phyloP scores from a whole-genome alignment of 2,113 vertebrate genomes.

The Blennius ocellaris region DNA sequence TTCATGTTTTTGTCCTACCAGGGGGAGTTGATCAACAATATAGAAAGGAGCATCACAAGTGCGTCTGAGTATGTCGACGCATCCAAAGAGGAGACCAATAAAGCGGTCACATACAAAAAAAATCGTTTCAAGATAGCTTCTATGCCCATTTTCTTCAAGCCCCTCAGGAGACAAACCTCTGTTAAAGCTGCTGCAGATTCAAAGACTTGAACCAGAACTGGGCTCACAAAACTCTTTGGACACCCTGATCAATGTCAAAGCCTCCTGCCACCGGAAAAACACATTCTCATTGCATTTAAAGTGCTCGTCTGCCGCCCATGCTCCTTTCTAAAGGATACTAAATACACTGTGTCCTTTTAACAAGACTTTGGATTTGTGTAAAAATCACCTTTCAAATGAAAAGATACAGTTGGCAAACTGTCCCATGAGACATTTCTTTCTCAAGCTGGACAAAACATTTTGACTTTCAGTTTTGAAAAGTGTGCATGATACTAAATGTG shows the following conservation, averaged over 20 bases:
- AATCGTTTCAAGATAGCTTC: constrained; percentile 86
- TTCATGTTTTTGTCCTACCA: constrained; percentile 56
- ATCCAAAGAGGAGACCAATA: constrained; percentile 86
- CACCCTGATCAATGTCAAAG: constrained; percentile 16
- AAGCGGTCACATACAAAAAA: constrained; percentile 88
- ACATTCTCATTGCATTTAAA: constrained; percentile 1
- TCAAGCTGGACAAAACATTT: too few species aligned
- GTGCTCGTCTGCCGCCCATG: background rate
- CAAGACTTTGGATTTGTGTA: background rate
- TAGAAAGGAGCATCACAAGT: constrained; percentile 88
- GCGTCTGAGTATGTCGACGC: constrained; percentile 84
- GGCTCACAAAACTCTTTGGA: constrained; percentile 30
- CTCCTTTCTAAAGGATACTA: background rate
- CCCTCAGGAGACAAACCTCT: constrained; percentile 54
- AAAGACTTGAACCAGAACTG: constrained; percentile 17
- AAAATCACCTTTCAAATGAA: background rate
- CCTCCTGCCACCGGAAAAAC: background rate
- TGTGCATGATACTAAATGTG: background rate
- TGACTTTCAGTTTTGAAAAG: background rate
- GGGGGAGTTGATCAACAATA: constrained; percentile 95
- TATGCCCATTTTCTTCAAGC: constrained; percentile 62
- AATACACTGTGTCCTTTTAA: background rate
- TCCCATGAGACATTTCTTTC: too few species aligned
- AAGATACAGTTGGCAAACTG: background rate
- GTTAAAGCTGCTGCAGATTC: constrained; percentile 9